Evolutionary conservation across 2,113 vertebrate species (phyloP), one percentile per base, ranked within the genome.

Genomic region (Pelvicachromis taeniatus): DNA sequence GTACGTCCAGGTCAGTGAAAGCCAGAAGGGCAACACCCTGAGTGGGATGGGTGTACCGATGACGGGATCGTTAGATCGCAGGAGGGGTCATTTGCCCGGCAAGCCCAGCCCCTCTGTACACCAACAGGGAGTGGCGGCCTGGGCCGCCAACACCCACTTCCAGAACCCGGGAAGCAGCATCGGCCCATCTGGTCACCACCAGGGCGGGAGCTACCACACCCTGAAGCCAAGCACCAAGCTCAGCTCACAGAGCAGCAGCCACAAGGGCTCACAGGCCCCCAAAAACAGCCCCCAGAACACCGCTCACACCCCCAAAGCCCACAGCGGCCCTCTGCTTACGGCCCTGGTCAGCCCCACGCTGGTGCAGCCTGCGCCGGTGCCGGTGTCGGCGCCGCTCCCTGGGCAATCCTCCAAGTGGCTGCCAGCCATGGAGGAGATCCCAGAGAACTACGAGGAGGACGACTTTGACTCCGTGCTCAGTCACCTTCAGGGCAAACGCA

Each of bases 341-440:
- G 91, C 91, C 0, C 63, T 91, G 73, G 93, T 94, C 80, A 93
- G 89, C 78, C 95, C 95, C 31, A 91, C 92, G 2, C 40, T 92
- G n/a, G 89, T 84, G 80, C 93, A 94, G 79, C 80, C 92, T 2
- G 70, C 90, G 7, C 53, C 59, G 0, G 82, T 85, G 48, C 73
- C 84, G 0, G 80, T 89, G 13, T 40, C 91, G 0, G 89, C 84
- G 3, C 77, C 85, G 0, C 78, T 93, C 61, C 85, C 91, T 0
- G 93, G 90, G 7, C 97, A 97, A 4, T 96, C 97, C 3, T 97
- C 97, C 6, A 99, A 99, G 26, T 99, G 99, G 98, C 95, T 99
- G 82, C 98, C 98, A 0, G 98, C 99, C 88, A 99, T 99, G 99
- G 99, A 99, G 94, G 99, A 99, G 93, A 99, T 99, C 90, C 99